Base-by-base conservation (phyloP, 2,888 invertebrate genomes). In the Eilema depressum region DNA sequence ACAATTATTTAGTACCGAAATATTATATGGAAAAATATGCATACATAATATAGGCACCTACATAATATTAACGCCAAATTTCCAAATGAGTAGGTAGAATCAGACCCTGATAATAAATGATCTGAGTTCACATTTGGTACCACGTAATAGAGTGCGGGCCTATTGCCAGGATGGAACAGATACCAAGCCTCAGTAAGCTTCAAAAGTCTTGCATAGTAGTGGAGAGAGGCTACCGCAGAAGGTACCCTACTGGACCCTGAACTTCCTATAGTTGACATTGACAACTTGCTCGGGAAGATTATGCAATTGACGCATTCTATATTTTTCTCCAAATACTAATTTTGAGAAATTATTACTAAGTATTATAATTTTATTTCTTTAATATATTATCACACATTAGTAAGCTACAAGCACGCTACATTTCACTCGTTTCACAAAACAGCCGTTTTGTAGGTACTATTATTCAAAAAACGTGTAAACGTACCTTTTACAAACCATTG, bases 401-500 rank as follows among this genome's bases (percentile, higher is more conserved):
- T 62, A n/a, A 33, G 25, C 37, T 37, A 63, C 23, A 37, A 63
- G 37, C 25, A 4, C 41, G 17, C 3, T 20, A 41, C 25, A 37
- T 25, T 37, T 30, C 28, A 30, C 53, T 28, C 53, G 23, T 17
- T 65, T 53, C 30, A 30, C 30, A 10, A n/a, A 30, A 65, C 14
- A 65, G n/a, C 0, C 53, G 1, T 65, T 53, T 53, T 53, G 23
- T n/a, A n/a, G n/a, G n/a, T 23, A 20, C 60, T 23, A 69, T 69
- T 56, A 68, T 69, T 53, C 28, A 69, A 74, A 33, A 74, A 66
- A 25, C 26, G 4, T 72, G 63, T 57, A 71, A 72, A 56, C 20
- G n/a, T 60, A 14, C 53, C 47, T 53, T 73, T 72, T 60, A 68
- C 56, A 30, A 53, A 30, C 64, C 63, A 64, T 74, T 77, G 66